Conservation (phyloP, 2,797 vertebrate species). For the Pagetopsis macropterus region DNA sequence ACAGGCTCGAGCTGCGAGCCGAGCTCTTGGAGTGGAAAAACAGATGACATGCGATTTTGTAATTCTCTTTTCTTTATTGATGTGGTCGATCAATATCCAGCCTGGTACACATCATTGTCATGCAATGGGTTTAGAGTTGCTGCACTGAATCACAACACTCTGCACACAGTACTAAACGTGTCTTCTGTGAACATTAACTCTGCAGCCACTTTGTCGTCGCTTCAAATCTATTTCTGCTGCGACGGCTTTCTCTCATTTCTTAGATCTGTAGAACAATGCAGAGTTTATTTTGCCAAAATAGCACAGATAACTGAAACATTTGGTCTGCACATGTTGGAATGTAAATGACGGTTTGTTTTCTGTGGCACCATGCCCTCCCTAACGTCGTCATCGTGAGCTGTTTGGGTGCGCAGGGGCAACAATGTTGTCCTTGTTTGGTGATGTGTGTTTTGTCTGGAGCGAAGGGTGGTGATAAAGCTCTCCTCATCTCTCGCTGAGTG, state of each 20-base stretch:
- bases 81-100: slow-evolving; percentile 76
- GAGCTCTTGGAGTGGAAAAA: slow-evolving; percentile 69
- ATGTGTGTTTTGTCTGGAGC: slow-evolving; percentile 75
- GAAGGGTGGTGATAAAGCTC: slow-evolving; percentile 65
- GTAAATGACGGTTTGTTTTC: slow-evolving; percentile 65
- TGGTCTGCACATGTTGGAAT: slow-evolving; percentile 63
- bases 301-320: slow-evolving; percentile 63
- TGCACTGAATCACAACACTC: slow-evolving; percentile 51
- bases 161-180: slow-evolving; percentile 46
- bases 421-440: slow-evolving; percentile 70
- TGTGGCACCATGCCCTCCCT: slow-evolving; percentile 56
- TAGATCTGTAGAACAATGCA: slow-evolving; percentile 55
- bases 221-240: slow-evolving; percentile 40
- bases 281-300: slow-evolving; percentile 63
- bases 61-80: slow-evolving; percentile 67
- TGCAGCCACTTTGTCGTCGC: slow-evolving; percentile 50
- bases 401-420: slow-evolving; percentile 58
- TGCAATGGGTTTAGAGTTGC: slow-evolving; percentile 49
- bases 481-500: slow-evolving; percentile 53
- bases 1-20: slow-evolving; percentile 48
- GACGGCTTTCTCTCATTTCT: slow-evolving; percentile 56
- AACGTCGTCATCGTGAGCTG: slow-evolving; percentile 52
- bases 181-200: slow-evolving; percentile 42
- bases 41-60: slow-evolving; percentile 69
- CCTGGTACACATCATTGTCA: slow-evolving; percentile 71